Evolutionary conservation across 2,888 invertebrate genomes (phyloP), one percentile per base, ranked within the genome.

Genomic region (Leptopterna dolabrata): DNA sequence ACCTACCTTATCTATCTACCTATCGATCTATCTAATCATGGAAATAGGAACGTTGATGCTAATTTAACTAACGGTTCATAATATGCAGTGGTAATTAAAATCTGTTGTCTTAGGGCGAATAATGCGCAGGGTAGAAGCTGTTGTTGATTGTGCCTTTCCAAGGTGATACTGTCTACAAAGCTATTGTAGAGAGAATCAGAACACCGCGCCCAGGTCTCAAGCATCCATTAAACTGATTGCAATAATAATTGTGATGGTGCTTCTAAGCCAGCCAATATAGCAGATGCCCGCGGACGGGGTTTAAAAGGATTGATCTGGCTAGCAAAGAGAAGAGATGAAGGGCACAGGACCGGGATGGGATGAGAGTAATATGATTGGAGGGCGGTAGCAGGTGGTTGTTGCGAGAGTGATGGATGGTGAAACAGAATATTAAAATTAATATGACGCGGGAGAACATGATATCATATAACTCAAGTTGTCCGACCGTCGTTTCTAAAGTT

Each of bases 281-380:
- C 82, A 30, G 70, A 82, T 70, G 82, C 80, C n/a, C 47, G n/a
- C n/a, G 16, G 29, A 43, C 19, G 70, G 82, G 70, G 30, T 82
- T 82, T 82, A 63, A 82, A 82, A 82, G 82, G 82, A 82, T 82
- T 82, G 82, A 82, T 82, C 82, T 63, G 82, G 36, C 13, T 55
- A 63, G 82, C 51, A 82, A 70, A 82, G 82, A 63, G 82, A 81
- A 51, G 81, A 55, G 81, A 55, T 81, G 81, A 36, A 63, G 16
- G 29, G n/a, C 19, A 14, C 81, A 43, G 36, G 51, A 51, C 24
- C 7, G 82, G 19, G 82, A 82, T 55, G 36, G 70, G 82, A 55
- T 41, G 55, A n/a, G 63, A 82, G 82, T 82, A 82, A 82, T 82
- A 82, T 82, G 82, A 82, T 82, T 82, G 82, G 82, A 82, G 70